Base-by-base conservation (phyloP, 2,888 invertebrate genomes). In the Coenonympha arcania region DNA sequence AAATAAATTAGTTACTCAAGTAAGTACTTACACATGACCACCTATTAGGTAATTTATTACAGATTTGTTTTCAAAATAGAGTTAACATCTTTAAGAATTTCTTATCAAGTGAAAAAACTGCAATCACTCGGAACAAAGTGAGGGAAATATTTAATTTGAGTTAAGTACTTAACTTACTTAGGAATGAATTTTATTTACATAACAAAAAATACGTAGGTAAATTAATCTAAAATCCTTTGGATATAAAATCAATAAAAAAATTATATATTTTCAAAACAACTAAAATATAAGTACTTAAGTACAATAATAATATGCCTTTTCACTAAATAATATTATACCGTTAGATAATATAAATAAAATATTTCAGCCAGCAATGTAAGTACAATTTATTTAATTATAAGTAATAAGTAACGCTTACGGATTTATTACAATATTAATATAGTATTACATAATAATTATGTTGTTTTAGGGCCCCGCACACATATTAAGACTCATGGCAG, bases 331-430 rank as follows among this genome's bases (percentile, higher is more conserved):
- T 42, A 44, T 50, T n/a, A 19, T 44, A 50, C 53, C 46, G 31
- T 46, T 11, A n/a, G n/a, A n/a, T n/a, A 36, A 48, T 54, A 48
- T 54, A 48, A 46, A 51, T 52, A 52, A 49, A 46, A 42, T 37
- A 11, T 19, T 41, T 31, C 31, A 45, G 48, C 46, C 49, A 37
- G 51, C 39, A 33, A 47, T 36, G 42, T 52, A 48, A 37, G 48
- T 43, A 46, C 52, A 52, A 45, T 47, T 51, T 31, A 40, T 45
- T 46, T 43, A 18, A 30, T 47, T 47, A 39, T 52, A 42, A n/a
- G n/a, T 52, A 52, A 48, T 55, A 49, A 48, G 52, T 52, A 52
- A 49, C 45, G 46, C 48, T 55, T 52, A 42, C 22, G 43, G 20
- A 40, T 41, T 41, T 41, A 26, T 41, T 37, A 42, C 22, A 44